These are phyloP conservation scores for Caenorhabditis sp. DNA, from an alignment of 2,888 invertebrate genomes.

Conservation along the genomic window DNA sequence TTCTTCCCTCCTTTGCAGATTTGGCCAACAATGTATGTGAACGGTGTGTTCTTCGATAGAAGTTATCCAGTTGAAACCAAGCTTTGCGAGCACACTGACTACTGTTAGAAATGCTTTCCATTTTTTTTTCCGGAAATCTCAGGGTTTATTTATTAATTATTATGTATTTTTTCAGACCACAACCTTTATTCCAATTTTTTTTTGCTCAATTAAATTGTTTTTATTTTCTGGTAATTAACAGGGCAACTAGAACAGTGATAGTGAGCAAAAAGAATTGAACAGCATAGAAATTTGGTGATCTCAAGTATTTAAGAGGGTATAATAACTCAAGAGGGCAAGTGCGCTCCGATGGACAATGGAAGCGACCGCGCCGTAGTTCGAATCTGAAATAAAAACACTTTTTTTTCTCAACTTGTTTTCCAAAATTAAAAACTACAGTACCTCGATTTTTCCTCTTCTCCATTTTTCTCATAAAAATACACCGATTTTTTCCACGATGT, in stretches of 20 bases:
- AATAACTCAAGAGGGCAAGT: slow-evolving; percentile 40
- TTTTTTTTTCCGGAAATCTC: slow-evolving; percentile 9
- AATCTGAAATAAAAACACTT: not conserved
- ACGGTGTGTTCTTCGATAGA: slow-evolving; percentile 69
- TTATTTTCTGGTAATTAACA: not conserved
- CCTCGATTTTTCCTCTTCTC: not conserved
- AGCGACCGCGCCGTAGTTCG: slow-evolving; percentile 35
- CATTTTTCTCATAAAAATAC: slow-evolving; percentile 10
- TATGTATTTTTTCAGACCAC: not conserved
- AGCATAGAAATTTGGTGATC: not conserved
- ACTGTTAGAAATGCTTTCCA: slow-evolving; percentile 46
- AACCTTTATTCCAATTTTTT: not conserved
- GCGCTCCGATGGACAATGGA: slow-evolving; percentile 53
- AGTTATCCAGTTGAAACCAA: slow-evolving; percentile 66
- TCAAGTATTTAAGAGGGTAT: slow-evolving; percentile 28
- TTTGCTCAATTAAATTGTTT: not conserved
- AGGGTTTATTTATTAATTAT: slow-evolving; percentile 22
- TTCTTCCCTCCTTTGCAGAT: slow-evolving; percentile 55
- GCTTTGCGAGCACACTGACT: slow-evolving; percentile 64
- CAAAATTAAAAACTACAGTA: too few species aligned
- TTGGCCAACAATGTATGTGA: slow-evolving; percentile 70
- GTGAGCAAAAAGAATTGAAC: not conserved
- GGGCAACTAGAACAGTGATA: not conserved
- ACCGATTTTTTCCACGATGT: slow-evolving; percentile 7
- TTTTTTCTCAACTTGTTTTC: too few species aligned